phyloP scores from a whole-genome alignment of 92 coral and sea anemone genomes.

The Muricea muricata region DNA sequence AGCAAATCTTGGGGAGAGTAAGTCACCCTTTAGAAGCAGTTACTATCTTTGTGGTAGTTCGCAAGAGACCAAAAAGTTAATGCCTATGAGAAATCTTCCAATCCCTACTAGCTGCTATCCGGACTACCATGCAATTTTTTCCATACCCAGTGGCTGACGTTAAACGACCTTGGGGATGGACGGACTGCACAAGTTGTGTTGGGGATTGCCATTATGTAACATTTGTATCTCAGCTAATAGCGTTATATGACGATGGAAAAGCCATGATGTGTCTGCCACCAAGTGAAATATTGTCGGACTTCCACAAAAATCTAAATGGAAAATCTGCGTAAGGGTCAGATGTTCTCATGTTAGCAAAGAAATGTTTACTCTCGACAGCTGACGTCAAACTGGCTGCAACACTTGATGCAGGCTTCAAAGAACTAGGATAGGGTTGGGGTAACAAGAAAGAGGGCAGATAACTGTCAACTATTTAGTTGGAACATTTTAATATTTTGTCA shows the following conservation, averaged over 20 bases:
- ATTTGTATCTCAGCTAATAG: slow-evolving; percentile 24
- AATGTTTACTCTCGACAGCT: slow-evolving; percentile 7
- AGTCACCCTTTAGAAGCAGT: neutral
- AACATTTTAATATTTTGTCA: no score
- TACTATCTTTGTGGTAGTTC: slow-evolving; percentile 3
- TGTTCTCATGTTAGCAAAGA: neutral
- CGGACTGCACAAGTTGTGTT: slow-evolving; percentile 35
- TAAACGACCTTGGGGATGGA: slow-evolving; percentile 30
- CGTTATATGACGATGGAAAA: slow-evolving; percentile 38
- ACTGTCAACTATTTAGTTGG: no score
- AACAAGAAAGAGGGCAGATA: neutral
- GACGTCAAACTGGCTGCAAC: neutral
- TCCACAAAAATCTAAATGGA: neutral
- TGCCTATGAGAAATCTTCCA: slow-evolving; percentile 23
- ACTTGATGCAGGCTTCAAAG: neutral
- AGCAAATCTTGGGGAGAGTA: neutral
- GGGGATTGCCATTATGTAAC: slow-evolving; percentile 48
- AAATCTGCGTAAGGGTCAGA: neutral
- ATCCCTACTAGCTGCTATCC: slow-evolving; percentile 48
- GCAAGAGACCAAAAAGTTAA: neutral
- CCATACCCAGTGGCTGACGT: slow-evolving; percentile 49
- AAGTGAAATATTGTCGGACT: slow-evolving; percentile 11
- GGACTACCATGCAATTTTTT: slow-evolving; percentile 47
- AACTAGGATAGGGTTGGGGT: neutral
- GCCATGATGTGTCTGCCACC: slow-evolving; percentile 41